phyloP scores from a whole-genome alignment of 2,113 vertebrate genomes.

The Alligator mississippiensis region DNA sequence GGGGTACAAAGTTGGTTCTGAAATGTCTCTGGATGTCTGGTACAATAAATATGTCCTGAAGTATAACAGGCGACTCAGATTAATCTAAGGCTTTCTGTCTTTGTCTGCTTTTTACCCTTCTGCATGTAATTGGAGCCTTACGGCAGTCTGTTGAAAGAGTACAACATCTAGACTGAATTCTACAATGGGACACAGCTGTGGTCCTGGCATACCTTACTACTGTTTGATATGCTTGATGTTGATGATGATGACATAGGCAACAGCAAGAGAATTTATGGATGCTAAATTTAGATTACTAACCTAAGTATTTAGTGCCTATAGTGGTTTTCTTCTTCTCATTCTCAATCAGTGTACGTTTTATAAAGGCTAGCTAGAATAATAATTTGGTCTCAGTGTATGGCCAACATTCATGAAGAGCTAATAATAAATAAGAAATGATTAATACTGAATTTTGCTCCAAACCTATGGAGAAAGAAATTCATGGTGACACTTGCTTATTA shows the following conservation, averaged over 20 bases:
- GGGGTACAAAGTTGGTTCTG: not conserved
- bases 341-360: not conserved
- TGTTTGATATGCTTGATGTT: not conserved
- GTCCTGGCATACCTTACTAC: conserved; percentile 10
- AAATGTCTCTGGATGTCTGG: not conserved
- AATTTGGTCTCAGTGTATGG: not conserved
- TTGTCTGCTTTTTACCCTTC: conserved; percentile 38
- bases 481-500: too few relatives aligned
- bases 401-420: not conserved
- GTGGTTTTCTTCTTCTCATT: rapidly evolving
- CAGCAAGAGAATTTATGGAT: not conserved
- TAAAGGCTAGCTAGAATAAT: not conserved
- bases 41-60: not conserved
- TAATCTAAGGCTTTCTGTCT: conserved; percentile 23
- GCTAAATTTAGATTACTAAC: not conserved
- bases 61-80: not conserved
- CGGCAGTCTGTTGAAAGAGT: not conserved
- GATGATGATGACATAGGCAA: too few relatives aligned
- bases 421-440: not conserved
- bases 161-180: conserved; percentile 34
- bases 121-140: conserved; percentile 17
- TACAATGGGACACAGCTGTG: not conserved
- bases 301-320: not conserved
- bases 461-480: too few relatives aligned
- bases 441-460: not conserved